Evolutionary conservation across 2,888 invertebrate genomes (phyloP).

Genomic region (Imbricaverruca yamaguchii): DNA sequence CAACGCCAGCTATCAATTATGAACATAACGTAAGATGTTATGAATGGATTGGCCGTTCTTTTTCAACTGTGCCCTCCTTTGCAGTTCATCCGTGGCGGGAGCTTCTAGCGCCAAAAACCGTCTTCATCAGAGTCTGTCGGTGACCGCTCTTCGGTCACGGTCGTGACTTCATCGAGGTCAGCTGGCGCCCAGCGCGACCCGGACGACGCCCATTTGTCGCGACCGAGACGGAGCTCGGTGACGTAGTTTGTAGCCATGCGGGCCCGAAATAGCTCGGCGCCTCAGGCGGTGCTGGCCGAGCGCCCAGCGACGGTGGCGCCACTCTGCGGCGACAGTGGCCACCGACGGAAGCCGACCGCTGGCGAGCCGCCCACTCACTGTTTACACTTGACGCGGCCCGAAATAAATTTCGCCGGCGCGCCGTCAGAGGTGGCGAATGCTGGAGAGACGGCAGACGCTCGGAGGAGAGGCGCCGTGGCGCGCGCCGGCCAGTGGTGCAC

Average conservation of each 20-base stretch:
- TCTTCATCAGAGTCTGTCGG: too few species aligned
- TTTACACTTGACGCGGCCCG: constrained; percentile 12
- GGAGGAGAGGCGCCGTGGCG: not conserved
- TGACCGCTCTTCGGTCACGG: too few species aligned
- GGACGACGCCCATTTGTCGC: not conserved
- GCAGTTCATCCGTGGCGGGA: too few species aligned
- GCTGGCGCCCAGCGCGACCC: not conserved
- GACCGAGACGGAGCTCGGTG: not conserved
- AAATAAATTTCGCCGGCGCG: constrained; percentile 5
- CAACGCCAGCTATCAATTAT: too few species aligned
- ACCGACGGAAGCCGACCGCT: not conserved
- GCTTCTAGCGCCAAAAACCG: too few species aligned
- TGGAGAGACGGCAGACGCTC: not conserved
- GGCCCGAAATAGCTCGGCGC: not conserved
- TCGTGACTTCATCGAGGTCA: not conserved
- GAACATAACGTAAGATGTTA: too few species aligned
- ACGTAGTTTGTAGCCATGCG: constrained; percentile 14
- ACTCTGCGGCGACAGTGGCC: not conserved
- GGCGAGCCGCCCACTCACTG: constrained; percentile 16
- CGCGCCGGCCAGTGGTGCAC: not conserved
- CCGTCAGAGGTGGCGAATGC: not conserved
- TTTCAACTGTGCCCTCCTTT: too few species aligned
- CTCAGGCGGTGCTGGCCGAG: not conserved
- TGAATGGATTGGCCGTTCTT: too few species aligned
- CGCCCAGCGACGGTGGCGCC: not conserved